Percentiles rank a stretch among this genome's conserved stretches.
Conservation (phyloP, 2,797 vertebrate species). For the Euphonia xanthogaster region DNA sequence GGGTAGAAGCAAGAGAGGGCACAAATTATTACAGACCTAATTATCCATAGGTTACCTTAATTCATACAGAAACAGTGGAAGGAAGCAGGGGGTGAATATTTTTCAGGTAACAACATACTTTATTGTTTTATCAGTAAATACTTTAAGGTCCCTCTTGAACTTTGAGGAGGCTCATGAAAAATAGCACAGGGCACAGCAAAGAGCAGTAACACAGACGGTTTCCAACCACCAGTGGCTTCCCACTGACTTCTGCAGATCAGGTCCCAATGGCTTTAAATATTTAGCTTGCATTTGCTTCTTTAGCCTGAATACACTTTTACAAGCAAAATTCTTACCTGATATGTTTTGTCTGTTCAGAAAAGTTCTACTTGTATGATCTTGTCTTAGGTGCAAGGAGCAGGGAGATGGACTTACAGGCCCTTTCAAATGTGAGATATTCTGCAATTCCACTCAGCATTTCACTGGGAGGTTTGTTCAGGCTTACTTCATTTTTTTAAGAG, state of each 20-base stretch:
- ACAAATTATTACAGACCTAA: not conserved
- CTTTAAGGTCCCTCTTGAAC: not conserved
- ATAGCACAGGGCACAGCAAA: not conserved
- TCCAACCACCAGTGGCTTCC: not conserved
- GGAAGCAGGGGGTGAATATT: not conserved
- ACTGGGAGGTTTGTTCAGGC: not conserved
- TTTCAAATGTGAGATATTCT: not conserved
- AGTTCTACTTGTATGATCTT: not conserved
- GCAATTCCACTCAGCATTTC: not conserved
- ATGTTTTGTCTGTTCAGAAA: not conserved
- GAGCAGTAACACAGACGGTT: not conserved
- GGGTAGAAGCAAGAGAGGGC: not conserved
- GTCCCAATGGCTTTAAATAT: not conserved
- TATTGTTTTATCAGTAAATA: not conserved
- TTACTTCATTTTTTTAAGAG: not conserved
- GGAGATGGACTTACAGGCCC: not conserved
- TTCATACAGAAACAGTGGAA: not conserved
- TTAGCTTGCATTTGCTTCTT: not conserved
- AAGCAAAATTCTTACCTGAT: not conserved
- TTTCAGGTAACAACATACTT: not conserved
- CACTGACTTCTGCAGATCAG: not conserved
- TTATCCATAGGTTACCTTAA: not conserved
- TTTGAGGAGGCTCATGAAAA: not conserved
- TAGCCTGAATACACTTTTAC: not conserved
- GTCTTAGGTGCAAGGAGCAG: not conserved